phyloP scores from a whole-genome alignment of 2,888 invertebrate species.

The Uropetala carovei region DNA sequence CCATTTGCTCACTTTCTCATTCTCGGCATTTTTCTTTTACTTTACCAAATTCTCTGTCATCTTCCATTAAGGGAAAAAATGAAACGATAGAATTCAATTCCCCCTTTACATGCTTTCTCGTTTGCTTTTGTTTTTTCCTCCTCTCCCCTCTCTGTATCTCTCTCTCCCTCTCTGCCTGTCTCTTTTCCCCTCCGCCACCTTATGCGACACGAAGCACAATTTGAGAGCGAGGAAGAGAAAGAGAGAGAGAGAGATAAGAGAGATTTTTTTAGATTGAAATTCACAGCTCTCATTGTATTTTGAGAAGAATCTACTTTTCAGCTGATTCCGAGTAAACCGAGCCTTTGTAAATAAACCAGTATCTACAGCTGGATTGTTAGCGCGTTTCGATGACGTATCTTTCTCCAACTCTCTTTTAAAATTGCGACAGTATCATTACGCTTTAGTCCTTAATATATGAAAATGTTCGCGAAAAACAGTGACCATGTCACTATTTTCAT shows the following conservation, averaged over 20 bases:
- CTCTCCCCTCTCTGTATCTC: neutral
- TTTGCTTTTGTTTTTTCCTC: neutral
- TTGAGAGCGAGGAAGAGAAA: neutral
- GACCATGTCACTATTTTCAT: too few relatives aligned
- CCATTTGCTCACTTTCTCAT: constrained; percentile 1
- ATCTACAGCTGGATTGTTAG: too few relatives aligned
- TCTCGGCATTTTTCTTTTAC: neutral
- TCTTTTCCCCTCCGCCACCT: too few relatives aligned
- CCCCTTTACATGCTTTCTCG: neutral
- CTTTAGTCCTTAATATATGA: too few relatives aligned
- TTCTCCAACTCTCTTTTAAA: too few relatives aligned
- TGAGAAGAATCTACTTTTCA: neutral
- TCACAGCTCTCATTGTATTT: neutral
- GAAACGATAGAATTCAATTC: constrained; percentile 33
- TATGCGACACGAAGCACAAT: neutral
- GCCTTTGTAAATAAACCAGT: too few relatives aligned
- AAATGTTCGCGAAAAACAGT: too few relatives aligned
- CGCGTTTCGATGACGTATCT: too few relatives aligned
- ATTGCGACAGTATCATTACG: too few relatives aligned
- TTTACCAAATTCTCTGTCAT: constrained; percentile 17
- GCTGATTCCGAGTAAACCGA: neutral
- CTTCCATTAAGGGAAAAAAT: constrained; percentile 36
- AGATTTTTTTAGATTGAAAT: constrained; percentile 10
- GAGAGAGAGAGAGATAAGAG: neutral
- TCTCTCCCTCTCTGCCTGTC: neutral